These are phyloP conservation scores for Clavelina lepadiformis DNA, from an alignment of 23 tunicate genomes.

Conservation along the genomic window DNA sequence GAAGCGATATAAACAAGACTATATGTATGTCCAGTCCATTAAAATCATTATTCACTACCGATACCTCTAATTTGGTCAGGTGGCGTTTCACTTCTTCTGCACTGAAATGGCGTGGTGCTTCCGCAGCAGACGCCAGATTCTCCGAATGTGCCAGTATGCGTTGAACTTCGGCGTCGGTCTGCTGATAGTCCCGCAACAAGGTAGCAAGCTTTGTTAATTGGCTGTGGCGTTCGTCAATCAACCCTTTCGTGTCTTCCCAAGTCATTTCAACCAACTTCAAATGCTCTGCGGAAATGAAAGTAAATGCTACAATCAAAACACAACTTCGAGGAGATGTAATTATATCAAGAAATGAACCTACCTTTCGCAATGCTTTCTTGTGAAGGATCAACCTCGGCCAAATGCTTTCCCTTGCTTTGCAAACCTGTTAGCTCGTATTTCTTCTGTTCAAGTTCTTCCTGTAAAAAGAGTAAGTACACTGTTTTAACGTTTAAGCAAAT, in stretches of 20 bases:
- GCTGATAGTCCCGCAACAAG: constrained; percentile 50
- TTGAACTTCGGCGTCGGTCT: constrained; percentile 13
- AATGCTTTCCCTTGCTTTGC: constrained; percentile 66
- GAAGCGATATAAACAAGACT: not conserved
- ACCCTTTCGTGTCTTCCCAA: constrained; percentile 70
- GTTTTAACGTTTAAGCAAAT: too few relatives aligned
- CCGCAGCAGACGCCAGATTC: constrained; percentile 41
- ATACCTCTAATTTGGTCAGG: constrained; percentile 58
- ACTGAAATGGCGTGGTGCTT: constrained; percentile 65
- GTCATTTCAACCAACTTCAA: constrained; percentile 71
- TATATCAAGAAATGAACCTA: constrained; percentile 22
- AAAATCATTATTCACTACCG: not conserved
- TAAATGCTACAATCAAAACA: not conserved
- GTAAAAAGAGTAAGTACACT: too few relatives aligned
- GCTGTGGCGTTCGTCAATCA: constrained; percentile 45
- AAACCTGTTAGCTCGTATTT: constrained; percentile 67
- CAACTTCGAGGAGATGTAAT: not conserved
- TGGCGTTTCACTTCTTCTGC: constrained; percentile 80
- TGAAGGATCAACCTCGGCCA: constrained; percentile 63
- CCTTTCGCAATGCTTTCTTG: constrained; percentile 64
- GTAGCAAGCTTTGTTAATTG: constrained; percentile 36
- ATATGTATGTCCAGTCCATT: not conserved
- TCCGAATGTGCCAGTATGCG: constrained; percentile 57
- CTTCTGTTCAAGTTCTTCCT: constrained; percentile 73
- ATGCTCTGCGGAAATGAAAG: constrained; percentile 43